Percentiles rank a stretch among this genome's conserved stretches.
Evolutionary conservation across 2,888 invertebrate genomes (phyloP).

Genomic region (Caenorhabditis macrosperma): DNA sequence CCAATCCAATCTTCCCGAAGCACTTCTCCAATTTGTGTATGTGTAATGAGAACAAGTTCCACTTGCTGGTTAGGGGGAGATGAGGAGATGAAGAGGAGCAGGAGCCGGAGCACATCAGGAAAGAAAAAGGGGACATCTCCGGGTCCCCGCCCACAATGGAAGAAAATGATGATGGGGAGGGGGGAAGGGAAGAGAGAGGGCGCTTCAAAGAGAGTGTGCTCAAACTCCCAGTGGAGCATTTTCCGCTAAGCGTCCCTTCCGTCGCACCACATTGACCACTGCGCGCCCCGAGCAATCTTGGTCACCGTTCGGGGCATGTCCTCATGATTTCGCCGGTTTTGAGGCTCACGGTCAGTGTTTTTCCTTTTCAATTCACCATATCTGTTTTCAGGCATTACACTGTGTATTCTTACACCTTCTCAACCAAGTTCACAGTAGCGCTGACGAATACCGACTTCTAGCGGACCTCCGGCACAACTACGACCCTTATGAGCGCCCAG

Average conservation of each 20-base stretch:
- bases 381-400: constrained; percentile 35
- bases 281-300: constrained; percentile 4
- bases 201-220: constrained; percentile 10
- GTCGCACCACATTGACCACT: constrained; percentile 53
- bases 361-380: not conserved
- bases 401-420: constrained; percentile 44
- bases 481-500: constrained; percentile 73
- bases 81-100: not conserved
- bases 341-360: constrained; percentile 44
- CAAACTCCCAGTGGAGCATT: constrained; percentile 51
- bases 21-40: constrained; percentile 28
- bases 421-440: constrained; percentile 54
- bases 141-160: constrained; percentile 44
- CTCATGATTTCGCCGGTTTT: constrained; percentile 54
- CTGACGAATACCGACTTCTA: constrained; percentile 70
- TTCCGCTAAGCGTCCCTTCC: constrained; percentile 3
- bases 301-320: constrained; percentile 28
- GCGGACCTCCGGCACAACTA: constrained; percentile 72
- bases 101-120: not conserved
- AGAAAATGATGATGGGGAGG: constrained; percentile 41
- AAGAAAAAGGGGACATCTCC: constrained; percentile 40
- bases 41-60: constrained; percentile 52
- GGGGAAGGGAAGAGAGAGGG: too few relatives aligned
- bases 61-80: not conserved
- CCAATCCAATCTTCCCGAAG: constrained; percentile 30